phyloP scores from a whole-genome alignment of 2,113 vertebrate genomes.

The Fulmarus glacialis region DNA sequence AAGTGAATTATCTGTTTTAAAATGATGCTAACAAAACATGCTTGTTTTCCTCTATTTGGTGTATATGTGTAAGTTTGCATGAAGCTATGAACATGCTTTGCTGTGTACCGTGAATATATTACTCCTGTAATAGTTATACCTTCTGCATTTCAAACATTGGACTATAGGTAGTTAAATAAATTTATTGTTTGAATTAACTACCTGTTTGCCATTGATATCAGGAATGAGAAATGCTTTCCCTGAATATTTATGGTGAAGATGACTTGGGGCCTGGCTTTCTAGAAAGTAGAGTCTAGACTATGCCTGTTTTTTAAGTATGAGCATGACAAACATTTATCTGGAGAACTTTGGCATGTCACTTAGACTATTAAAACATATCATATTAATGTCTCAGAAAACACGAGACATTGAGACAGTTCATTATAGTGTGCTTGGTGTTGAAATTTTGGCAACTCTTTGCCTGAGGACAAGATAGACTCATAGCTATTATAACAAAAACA shows the following conservation, averaged over 20 bases:
- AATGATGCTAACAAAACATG: not conserved
- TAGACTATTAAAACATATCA: not conserved
- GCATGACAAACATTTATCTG: not conserved
- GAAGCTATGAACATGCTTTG: not conserved
- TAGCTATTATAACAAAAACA: not conserved
- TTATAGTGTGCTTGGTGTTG: not conserved
- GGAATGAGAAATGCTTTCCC: not conserved
- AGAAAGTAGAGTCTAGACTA: not conserved
- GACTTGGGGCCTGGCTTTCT: not conserved
- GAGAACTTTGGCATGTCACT: not conserved
- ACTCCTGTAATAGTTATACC: not conserved
- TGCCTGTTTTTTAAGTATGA: not conserved
- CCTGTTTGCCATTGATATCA: not conserved
- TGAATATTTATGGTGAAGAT: not conserved
- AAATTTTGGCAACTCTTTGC: not conserved
- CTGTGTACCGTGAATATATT: accelerated
- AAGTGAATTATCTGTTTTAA: not conserved
- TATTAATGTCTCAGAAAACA: not conserved
- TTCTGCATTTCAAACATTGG: not conserved
- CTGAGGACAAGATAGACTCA: not conserved
- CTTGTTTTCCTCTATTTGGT: not conserved
- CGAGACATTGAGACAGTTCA: not conserved
- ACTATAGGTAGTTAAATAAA: not conserved
- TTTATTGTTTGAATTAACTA: not conserved
- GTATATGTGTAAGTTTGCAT: not conserved